Base-by-base conservation (phyloP, 1,140 invertebrate species). In the Diuraphis noxia region DNA sequence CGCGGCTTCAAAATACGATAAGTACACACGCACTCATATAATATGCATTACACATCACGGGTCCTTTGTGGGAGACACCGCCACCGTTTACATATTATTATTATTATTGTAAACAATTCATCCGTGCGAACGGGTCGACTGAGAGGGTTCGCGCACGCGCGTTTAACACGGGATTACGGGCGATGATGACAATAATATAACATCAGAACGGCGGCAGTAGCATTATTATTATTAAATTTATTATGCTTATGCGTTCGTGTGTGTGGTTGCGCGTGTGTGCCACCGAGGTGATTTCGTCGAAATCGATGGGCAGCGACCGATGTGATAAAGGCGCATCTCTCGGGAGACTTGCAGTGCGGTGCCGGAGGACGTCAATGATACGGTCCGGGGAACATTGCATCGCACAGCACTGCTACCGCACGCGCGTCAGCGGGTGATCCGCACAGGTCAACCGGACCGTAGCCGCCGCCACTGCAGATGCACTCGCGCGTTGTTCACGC, bases 391-490 rank as follows among this genome's bases (percentile, higher is more conserved):
- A 41, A 63, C 89, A 91, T 40, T 41, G 25, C 38, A 21, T 34
- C 84, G n/a, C 41, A 81, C 19, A 10, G 34, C 40, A 85, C 46
- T 21, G 19, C 19, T 49, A n/a, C 85, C 38, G 88, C 56, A 43
- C 40, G 63, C 72, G 34, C 40, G 19, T 38, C 56, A 19, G 8
- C 49, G 19, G 30, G 43, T 77, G 72, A 79, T 90, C 46, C 79
- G 0, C 49, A 36, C 89, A 46, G 89, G 72, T 81, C 89, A 91
- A 91, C 89, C 43, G 89, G 89, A 91, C 89, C 89, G 89, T 91
- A 63, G 72, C 72, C 89, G 49, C 86, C 10, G 56, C 38, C 56
- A n/a, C 82, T 23, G 72, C 34, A 77, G 89, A 81, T 38, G 77
- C 89, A 40, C 43, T 91, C 34, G 77, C 43, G 43, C 38, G 89